A percentile compares a stretch with the other conserved stretches of the same genome.
Conservation (phyloP, 2,113 vertebrate species). For the Spheniscus mendiculus region DNA sequence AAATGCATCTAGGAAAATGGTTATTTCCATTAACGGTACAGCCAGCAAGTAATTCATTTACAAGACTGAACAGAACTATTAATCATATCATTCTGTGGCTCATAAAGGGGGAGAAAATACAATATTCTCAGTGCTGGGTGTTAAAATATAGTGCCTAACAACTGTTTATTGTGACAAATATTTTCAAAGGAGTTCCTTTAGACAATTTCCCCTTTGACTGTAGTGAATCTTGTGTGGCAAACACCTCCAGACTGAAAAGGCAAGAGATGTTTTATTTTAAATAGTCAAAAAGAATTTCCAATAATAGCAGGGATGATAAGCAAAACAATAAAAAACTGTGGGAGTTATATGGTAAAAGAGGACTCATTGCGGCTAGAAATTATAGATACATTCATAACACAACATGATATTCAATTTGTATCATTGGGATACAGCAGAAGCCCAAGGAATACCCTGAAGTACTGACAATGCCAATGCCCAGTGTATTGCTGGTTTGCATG, state of each 20-base stretch:
- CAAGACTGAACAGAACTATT: background rate
- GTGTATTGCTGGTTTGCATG: background rate
- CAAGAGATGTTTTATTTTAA: background rate
- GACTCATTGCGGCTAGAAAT: background rate
- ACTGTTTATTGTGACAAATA: background rate
- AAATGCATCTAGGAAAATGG: conserved; percentile 14
- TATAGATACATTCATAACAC: background rate
- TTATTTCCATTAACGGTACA: conserved; percentile 24
- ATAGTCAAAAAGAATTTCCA: background rate
- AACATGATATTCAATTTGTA: background rate
- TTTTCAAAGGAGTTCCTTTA: background rate
- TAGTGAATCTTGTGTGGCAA: background rate
- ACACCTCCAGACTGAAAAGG: background rate
- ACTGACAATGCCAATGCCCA: background rate
- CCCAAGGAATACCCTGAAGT: background rate
- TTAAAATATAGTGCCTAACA: background rate
- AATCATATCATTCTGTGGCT: background rate
- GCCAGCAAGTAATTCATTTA: conserved; percentile 10
- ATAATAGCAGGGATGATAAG: background rate
- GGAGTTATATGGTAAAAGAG: background rate
- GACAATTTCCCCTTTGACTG: background rate
- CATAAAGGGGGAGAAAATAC: background rate
- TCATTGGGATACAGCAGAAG: background rate
- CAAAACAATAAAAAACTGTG: background rate
- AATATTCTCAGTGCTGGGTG: background rate